These are phyloP conservation scores for Heliconius sara DNA, from an alignment of 2,888 invertebrate species.

Conservation along the genomic window DNA sequence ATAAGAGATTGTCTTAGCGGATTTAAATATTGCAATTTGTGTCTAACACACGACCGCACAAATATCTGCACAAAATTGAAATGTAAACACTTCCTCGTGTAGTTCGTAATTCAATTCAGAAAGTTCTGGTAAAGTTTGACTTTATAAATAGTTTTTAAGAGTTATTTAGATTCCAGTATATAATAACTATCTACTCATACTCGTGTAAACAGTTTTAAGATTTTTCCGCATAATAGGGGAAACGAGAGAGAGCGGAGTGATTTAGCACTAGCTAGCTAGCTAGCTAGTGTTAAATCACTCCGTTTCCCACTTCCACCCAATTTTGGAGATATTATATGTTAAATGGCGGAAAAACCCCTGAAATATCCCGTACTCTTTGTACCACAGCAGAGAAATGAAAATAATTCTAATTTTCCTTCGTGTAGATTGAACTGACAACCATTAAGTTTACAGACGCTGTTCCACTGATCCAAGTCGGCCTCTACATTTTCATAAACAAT, in stretches of 20 bases:
- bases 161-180: neutral
- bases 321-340: neutral
- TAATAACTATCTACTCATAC: neutral
- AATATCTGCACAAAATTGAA: neutral
- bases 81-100: conserved; percentile 1
- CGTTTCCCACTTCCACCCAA: neutral
- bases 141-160: neutral
- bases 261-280: too few species aligned
- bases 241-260: neutral
- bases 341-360: neutral
- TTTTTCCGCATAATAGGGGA: neutral
- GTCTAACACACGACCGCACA: neutral
- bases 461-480: neutral
- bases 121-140: neutral
- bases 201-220: neutral
- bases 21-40: neutral
- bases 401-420: neutral
- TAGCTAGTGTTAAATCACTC: neutral
- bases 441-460: neutral
- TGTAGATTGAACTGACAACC: neutral
- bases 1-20: neutral
- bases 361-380: neutral
- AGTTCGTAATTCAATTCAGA: neutral
- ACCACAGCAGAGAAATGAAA: neutral
- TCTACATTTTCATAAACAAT: neutral